Evolutionary conservation across 2,797 vertebrate species (phyloP).

Genomic region (Triplophysa bombifrons): DNA sequence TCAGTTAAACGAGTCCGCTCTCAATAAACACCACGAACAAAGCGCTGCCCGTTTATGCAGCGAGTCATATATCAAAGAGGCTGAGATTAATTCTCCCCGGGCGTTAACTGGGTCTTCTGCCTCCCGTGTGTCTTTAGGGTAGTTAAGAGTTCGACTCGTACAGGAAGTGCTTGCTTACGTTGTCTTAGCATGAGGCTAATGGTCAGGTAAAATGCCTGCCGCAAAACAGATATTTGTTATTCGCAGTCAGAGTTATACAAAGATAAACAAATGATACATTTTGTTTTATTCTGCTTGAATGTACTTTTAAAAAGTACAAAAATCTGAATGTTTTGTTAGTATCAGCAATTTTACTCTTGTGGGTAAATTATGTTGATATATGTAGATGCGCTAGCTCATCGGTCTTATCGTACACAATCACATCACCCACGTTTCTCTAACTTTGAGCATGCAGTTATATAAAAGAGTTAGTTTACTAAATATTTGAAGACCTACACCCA

Average conservation of each 20-base stretch:
- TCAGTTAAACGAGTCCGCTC: slow-evolving; percentile 31
- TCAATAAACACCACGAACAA: slow-evolving; percentile 43
- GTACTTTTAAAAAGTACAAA: slow-evolving; percentile 1
- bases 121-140: slow-evolving; percentile 35
- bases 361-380: not conserved
- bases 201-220: slow-evolving; percentile 25
- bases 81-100: slow-evolving; percentile 42
- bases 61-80: slow-evolving; percentile 40
- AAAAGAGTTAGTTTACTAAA: not conserved
- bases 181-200: slow-evolving; percentile 21
- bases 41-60: slow-evolving; percentile 38
- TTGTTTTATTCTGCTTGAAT: not conserved
- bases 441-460: not conserved
- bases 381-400: not conserved
- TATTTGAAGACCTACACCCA: not conserved
- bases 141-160: slow-evolving; percentile 37
- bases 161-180: slow-evolving; percentile 25
- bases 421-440: not conserved
- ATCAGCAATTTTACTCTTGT: slow-evolving; percentile 22
- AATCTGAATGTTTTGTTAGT: slow-evolving; percentile 3
- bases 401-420: not conserved
- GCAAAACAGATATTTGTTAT: slow-evolving; percentile 45
- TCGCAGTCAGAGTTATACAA: slow-evolving; percentile 28
- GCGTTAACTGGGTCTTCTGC: slow-evolving; percentile 44
- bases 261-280: slow-evolving; percentile 8